Percentiles rank a stretch among this genome's conserved stretches.
Conservation (phyloP, 2,113 vertebrate species). For the Chinchilla lanigera region DNA sequence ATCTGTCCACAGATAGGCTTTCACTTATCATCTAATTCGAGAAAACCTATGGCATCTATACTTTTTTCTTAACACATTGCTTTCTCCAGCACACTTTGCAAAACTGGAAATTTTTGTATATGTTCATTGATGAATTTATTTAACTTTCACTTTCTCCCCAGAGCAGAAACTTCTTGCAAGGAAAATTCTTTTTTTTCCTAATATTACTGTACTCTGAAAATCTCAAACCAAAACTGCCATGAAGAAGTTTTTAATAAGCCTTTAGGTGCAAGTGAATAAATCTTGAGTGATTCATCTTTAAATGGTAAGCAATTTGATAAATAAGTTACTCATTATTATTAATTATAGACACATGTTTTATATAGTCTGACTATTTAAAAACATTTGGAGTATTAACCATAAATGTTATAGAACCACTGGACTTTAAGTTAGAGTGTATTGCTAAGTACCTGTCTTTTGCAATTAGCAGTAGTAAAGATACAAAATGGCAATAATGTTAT, state of each 20-base stretch:
- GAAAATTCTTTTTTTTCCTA: not conserved
- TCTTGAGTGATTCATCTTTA: not conserved
- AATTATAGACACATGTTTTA: not conserved
- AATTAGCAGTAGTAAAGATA: not conserved
- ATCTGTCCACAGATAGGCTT: not conserved
- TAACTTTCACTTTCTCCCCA: not conserved
- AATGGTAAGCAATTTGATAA: not conserved
- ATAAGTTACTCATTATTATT: not conserved
- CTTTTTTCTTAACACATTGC: not conserved
- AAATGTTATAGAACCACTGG: not conserved
- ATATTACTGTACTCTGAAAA: not conserved
- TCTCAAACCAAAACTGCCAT: not conserved
- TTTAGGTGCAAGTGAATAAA: not conserved
- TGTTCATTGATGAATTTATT: not conserved
- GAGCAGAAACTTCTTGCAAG: not conserved
- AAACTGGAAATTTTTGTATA: not conserved
- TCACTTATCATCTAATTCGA: not conserved
- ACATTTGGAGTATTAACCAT: not conserved
- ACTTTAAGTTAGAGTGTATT: not conserved
- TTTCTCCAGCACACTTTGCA: not conserved
- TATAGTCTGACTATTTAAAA: not conserved
- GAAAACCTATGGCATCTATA: not conserved
- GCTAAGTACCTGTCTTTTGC: not conserved
- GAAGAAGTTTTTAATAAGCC: not conserved
- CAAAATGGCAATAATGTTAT: not conserved